Base-by-base conservation (phyloP, 2,888 invertebrate species). In the Ennomos quercinarius region DNA sequence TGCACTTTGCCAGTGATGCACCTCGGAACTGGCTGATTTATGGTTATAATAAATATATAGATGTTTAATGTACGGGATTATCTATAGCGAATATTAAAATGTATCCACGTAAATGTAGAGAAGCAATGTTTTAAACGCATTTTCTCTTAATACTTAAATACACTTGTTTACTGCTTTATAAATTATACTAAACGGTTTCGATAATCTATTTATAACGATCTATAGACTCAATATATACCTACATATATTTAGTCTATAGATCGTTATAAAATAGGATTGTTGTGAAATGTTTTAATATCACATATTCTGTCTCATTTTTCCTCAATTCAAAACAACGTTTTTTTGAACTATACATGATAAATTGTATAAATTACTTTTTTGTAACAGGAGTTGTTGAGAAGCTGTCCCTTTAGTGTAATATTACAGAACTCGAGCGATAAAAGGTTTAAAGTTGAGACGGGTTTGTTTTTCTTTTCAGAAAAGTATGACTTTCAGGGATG, bases 11-110 rank as follows among this genome's bases (percentile, higher is more conserved):
- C 79, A 81, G 80, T 83, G 89, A 87, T 90, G 90, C 88, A 85
- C 87, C 89, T 86, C 83, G 70, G 81, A 82, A 79, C 83, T 87
- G 89, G 85, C 85, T 89, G 89, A 91, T 91, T 91, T 91, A 91
- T 89, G 81, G 81, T 80, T 86, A 86, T 88, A 88, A 89, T 91
- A 91, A 90, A 90, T 90, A 87, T 87, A 90, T 88, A 86, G 84
- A 75, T 86, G 87, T 87, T 89, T 90, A 88, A 91, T 87, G 86
- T 87, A 80, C 77, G 72, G 87, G 86, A 89, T 90, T 88, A 90
- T 87, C 84, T 86, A 81, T 81, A 80, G 75, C 68, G 73, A 73
- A 73, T 72, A 72, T 71, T 80, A 76, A 79, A 79, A 76, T 66
- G 67, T 61, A 60, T 66, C 64, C 70, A 68, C 39, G 39, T 11